These are phyloP conservation scores for Aradus depressus DNA, from an alignment of 2,888 invertebrate genomes.

Conservation along the genomic window DNA sequence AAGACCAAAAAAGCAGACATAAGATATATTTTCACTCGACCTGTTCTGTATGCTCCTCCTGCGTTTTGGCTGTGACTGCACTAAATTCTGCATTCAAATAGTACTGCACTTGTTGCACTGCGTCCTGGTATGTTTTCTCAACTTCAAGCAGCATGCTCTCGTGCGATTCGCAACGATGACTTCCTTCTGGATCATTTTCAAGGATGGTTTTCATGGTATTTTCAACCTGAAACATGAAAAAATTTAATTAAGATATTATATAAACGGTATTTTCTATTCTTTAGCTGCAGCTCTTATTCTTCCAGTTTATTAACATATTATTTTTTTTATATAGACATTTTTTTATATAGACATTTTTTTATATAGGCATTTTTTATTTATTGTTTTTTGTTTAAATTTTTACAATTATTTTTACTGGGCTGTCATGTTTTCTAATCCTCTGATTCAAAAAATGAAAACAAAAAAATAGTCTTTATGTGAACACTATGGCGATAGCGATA, in stretches of 20 bases:
- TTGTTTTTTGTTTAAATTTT: no score
- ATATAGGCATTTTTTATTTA: no score
- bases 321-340: no score
- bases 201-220: neutral
- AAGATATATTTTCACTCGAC: slow-evolving; percentile 7
- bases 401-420: no score
- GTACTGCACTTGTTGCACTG: slow-evolving; percentile 15
- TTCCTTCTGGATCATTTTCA: slow-evolving; percentile 4
- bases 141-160: slow-evolving; percentile 12
- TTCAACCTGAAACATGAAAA: neutral
- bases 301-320: no score
- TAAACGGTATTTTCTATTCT: no score
- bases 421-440: no score
- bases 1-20: slow-evolving; percentile 2
- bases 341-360: no score
- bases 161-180: slow-evolving; percentile 9
- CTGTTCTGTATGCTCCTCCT: slow-evolving; percentile 20
- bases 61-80: slow-evolving; percentile 4
- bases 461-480: no score
- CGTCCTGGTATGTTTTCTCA: slow-evolving; percentile 15
- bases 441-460: no score
- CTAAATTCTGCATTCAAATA: slow-evolving; percentile 8
- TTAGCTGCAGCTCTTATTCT: no score
- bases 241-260: neutral
- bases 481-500: no score